Conservation (phyloP, 2,888 invertebrate species). For the Stenodera caucasica region DNA sequence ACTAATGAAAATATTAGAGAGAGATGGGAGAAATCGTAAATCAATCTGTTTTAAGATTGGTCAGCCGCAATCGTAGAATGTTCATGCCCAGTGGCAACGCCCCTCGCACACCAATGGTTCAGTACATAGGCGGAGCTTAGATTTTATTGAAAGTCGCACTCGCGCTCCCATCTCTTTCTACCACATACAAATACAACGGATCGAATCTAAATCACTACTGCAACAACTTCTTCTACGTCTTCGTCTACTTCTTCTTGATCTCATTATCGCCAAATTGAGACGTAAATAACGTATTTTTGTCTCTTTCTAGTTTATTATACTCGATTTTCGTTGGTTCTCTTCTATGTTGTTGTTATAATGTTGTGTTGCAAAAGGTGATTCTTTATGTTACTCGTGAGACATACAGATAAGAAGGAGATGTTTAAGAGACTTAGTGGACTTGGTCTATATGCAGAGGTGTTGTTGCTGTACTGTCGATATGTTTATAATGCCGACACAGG, state of each 20-base stretch:
- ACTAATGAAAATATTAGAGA: not conserved
- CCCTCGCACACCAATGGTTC: conserved; percentile 45
- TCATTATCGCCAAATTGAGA: conserved; percentile 44
- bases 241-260: conserved; percentile 25
- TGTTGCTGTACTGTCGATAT: conserved; percentile 5
- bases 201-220: not conserved
- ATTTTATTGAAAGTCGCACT: conserved; percentile 15
- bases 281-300: conserved; percentile 36
- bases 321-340: no score
- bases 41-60: conserved; percentile 41
- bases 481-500: conserved; percentile 4
- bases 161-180: conserved; percentile 12
- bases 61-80: conserved; percentile 32
- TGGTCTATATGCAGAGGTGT: conserved; percentile 26
- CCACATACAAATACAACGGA: not conserved
- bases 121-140: conserved; percentile 38
- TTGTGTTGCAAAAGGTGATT: conserved; percentile 1
- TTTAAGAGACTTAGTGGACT: conserved; percentile 22
- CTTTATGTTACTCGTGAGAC: conserved; percentile 5
- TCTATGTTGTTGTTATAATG: conserved; percentile 36
- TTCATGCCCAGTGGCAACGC: conserved; percentile 45
- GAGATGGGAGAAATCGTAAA: conserved; percentile 22
- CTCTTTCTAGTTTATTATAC: not conserved
- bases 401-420: not conserved
- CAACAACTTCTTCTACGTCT: conserved; percentile 1